Conservation (phyloP, 2,888 invertebrate species). For the Thera obeliscata region DNA sequence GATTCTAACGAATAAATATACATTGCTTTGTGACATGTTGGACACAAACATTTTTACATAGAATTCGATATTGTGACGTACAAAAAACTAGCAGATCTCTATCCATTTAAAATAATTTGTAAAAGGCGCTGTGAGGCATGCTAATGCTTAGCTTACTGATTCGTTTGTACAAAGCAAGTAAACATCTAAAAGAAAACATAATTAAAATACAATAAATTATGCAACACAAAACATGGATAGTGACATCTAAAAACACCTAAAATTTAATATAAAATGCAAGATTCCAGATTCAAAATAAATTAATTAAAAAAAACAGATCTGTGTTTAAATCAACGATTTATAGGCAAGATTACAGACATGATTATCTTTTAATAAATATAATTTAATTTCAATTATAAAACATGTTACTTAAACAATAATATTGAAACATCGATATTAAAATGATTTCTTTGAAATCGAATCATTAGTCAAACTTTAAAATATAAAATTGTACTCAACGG, state of each 20-base stretch:
- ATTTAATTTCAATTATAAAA: conserved; percentile 45
- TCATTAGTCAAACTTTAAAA: conserved; percentile 60
- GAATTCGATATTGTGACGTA: conserved; percentile 31
- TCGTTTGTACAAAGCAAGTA: conserved; percentile 68
- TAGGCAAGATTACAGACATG: conserved; percentile 74
- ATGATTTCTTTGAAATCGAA: conserved; percentile 72
- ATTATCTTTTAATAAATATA: conserved; percentile 55
- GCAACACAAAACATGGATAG: conserved; percentile 72
- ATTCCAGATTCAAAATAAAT: conserved; percentile 33
- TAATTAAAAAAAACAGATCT: conserved; percentile 42
- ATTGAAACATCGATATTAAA: conserved; percentile 52
- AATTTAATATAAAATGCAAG: conserved; percentile 52
- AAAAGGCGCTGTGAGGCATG: conserved; percentile 50
- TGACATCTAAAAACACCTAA: conserved; percentile 52
- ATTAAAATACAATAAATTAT: conserved; percentile 77
- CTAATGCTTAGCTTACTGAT: conserved; percentile 48
- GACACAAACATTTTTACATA: conserved; percentile 32
- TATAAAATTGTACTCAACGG: conserved; percentile 59
- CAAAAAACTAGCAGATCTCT: conserved; percentile 79
- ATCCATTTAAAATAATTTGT: conserved; percentile 39
- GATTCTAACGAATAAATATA: conserved; percentile 39
- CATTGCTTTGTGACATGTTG: conserved; percentile 40
- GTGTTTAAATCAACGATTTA: conserved; percentile 49
- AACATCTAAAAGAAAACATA: conserved; percentile 70
- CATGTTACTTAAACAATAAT: conserved; percentile 49